A percentile compares a stretch with the other conserved stretches of the same genome.
These are phyloP conservation scores for Antheraea yamamai DNA, from an alignment of 2,888 invertebrate genomes.

Conservation along the genomic window DNA sequence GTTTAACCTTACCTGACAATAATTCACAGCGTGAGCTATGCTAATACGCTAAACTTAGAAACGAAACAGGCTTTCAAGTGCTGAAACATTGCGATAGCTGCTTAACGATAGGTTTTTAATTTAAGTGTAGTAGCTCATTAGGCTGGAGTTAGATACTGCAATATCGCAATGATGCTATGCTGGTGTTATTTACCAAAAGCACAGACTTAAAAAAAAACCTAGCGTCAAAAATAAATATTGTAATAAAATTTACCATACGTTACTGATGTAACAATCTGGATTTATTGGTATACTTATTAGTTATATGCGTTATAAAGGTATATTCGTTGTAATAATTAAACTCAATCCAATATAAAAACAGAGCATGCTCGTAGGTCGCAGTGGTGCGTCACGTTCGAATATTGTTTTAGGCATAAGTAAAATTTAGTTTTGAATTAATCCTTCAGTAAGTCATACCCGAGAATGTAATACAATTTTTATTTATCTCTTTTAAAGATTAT, in stretches of 20 bases:
- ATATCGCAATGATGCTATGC: neutral
- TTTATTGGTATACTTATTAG: no score
- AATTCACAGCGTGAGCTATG: neutral
- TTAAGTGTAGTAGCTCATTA: neutral
- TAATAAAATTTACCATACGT: no score
- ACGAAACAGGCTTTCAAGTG: neutral
- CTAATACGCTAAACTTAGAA: neutral
- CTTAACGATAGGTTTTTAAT: neutral
- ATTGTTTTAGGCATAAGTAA: no score
- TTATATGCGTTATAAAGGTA: no score
- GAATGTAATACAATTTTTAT: neutral
- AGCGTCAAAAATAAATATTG: neutral
- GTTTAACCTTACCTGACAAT: neutral
- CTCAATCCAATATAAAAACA: no score
- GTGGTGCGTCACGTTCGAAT: no score
- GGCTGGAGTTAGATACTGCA: neutral
- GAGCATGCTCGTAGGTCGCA: no score
- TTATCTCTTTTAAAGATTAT: constrained; percentile 65
- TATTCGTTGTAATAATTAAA: no score
- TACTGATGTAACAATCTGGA: no score
- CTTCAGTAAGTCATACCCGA: neutral
- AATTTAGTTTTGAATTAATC: no score
- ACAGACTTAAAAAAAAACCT: no score
- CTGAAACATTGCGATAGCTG: neutral
- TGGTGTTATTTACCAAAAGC: no score